Base-by-base conservation (phyloP, 2,113 vertebrate genomes). In the Rhinolophus ferrumequinum region DNA sequence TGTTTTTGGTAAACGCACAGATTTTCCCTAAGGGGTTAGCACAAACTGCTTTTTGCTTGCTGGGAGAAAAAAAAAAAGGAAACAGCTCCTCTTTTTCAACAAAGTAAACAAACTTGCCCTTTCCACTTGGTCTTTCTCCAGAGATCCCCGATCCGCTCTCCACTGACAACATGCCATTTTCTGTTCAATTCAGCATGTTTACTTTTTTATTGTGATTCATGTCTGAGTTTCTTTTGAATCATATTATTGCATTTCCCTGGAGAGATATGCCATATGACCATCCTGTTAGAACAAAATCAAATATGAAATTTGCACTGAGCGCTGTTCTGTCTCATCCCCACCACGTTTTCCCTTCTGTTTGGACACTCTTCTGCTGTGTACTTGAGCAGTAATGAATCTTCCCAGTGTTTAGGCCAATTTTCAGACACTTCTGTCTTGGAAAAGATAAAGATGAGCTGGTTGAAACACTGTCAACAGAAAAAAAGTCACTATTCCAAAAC, bases 241-340 rank as follows among this genome's bases (percentile, higher is more conserved):
- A 94, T 97, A 96, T 96, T 91, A 96, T 52, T 69, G 62, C 21
- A 80, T 94, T 97, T 98, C 98, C 98, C 97, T 96, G 82, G 95
- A 97, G 98, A 97, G 96, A 91, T 60, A 76, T 50, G 95, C 96
- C 98, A 98, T 95, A 84, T 89, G 96, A 96, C 95, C 89, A 92
- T 94, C 97, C 97, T 97, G 97, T 98, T 97, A 98, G 93, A 96
- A 87, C 73, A 97, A 98, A 98, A 97, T 94, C 66, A 97, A 90
- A 98, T 83, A 64, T 6, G 94, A 98, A 88, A 93, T 95, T 86
- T 97, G 96, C 97, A 96, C 85, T 33, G 95, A 97, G 97, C 77
- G 88, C 70, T 97, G 91, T 62, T 80, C 24, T 1, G 4, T 52
- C 54, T 77, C 44, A 0, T 16, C 90, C 89, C 82, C 87, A 89